phyloP scores from a whole-genome alignment of 2,113 vertebrate species.

The Sinocyclocheilus anshuiensis region DNA sequence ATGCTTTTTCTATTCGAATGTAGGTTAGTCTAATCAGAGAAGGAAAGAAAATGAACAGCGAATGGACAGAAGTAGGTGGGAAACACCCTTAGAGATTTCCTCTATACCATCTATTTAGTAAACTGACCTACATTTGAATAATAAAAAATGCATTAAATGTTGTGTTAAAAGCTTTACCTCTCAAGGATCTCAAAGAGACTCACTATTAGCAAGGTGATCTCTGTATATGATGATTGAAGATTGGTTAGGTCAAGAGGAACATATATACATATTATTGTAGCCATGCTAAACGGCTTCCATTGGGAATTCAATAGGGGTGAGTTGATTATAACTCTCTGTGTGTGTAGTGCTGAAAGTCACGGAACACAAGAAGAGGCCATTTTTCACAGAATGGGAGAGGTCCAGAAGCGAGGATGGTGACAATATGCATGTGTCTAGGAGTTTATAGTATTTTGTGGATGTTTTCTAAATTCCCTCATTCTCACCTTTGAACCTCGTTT shows the following conservation, averaged over 20 bases:
- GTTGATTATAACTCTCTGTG: background rate
- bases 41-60: background rate
- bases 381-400: background rate
- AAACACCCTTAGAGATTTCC: slow-evolving; percentile 5
- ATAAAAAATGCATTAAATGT: background rate
- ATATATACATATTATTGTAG: background rate
- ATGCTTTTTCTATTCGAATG: background rate
- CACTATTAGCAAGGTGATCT: background rate
- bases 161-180: background rate
- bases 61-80: background rate
- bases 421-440: background rate
- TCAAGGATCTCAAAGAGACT: background rate
- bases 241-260: background rate
- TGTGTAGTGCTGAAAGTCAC: slow-evolving; percentile 3
- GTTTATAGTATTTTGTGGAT: background rate
- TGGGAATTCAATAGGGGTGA: slow-evolving; percentile 24
- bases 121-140: slow-evolving; percentile 16
- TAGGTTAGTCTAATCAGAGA: background rate
- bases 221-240: background rate
- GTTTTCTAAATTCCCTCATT: background rate
- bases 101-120: background rate
- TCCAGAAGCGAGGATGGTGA: background rate
- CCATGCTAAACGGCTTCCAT: background rate
- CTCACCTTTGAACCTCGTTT: background rate
- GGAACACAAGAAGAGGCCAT: background rate